A percentile compares a stretch with the other conserved stretches of the same genome.
Conservation (phyloP, 2,797 vertebrate genomes). For the Anguilla obscura region DNA sequence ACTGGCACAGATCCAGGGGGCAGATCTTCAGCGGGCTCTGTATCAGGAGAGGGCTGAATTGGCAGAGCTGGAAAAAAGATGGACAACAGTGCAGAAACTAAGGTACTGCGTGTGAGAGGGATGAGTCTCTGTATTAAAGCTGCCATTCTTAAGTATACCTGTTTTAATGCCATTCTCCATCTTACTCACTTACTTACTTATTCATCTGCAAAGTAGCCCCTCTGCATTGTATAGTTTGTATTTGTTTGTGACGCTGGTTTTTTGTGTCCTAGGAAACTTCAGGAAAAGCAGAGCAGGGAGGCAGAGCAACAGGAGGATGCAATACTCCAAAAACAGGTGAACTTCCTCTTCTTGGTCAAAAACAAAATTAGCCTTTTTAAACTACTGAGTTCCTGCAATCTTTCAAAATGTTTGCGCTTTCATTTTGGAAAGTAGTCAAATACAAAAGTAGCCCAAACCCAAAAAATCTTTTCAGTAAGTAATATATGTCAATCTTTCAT, state of each 20-base stretch:
- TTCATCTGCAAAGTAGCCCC: neutral
- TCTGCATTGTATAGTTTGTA: neutral
- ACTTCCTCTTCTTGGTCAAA: neutral
- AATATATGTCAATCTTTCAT: no score
- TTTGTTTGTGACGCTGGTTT: neutral
- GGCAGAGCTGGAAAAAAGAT: slow-evolving; percentile 32
- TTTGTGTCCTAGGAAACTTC: slow-evolving; percentile 45
- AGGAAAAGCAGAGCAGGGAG: slow-evolving; percentile 27
- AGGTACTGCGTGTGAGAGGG: slow-evolving; percentile 31
- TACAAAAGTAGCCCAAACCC: no score
- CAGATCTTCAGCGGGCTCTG: slow-evolving; percentile 40
- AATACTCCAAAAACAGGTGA: slow-evolving; percentile 54
- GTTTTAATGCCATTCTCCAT: no score
- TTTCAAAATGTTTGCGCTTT: neutral
- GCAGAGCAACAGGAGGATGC: slow-evolving; percentile 34
- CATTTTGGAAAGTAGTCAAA: neutral
- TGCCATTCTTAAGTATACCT: neutral
- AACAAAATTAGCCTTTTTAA: neutral
- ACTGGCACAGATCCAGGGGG: slow-evolving; percentile 45
- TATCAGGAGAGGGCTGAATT: slow-evolving; percentile 45
- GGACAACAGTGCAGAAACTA: neutral
- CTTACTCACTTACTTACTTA: neutral
- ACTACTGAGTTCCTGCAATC: neutral
- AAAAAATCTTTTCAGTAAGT: no score
- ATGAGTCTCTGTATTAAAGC: neutral